Base-by-base conservation (phyloP, 2,888 invertebrate species). In the Mesorhabditis belari region DNA sequence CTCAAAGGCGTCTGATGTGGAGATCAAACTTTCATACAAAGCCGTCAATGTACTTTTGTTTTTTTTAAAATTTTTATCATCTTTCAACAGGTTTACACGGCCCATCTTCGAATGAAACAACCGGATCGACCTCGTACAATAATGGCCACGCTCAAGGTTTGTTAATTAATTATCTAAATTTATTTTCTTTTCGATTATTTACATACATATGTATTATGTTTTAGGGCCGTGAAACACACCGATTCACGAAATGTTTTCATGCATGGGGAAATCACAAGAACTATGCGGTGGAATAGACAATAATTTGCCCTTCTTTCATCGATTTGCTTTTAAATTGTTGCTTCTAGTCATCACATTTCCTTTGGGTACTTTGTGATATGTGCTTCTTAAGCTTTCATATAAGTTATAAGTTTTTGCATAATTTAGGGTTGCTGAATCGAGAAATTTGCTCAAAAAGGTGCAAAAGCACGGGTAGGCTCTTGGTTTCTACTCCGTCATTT, bases 241-340 rank as follows among this genome's bases (percentile, higher is more conserved):
- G 92, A 78, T 98, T 99, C 84, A 90, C 90, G 66, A 93, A 93
- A 84, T 96, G 98, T 84, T 98, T 98, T 87, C 98, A 98, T 82
- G 98, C 94, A 62, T 98, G 98, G 98, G 90, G 92, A 65, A 86
- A 87, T 70, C 91, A 92, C 83, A 92, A 92, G 83, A 35, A 35
- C 12, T 9, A 17, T 35, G 44, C 44, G 12, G 44, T n/a, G n/a
- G n/a, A n/a, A n/a, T n/a, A n/a, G n/a, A n/a, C n/a, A 35, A 35
- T 35, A 35, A 35, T n/a, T 35, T n/a, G 44, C 44, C 2, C 44
- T 35, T n/a, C 44, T n/a, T 35, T n/a, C n/a, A n/a, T n/a, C n/a
- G n/a, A n/a, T n/a, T n/a, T n/a, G n/a, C n/a, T n/a, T n/a, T n/a
- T n/a, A n/a, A n/a, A n/a, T n/a, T n/a, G n/a, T n/a, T n/a, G n/a